Base-by-base conservation (phyloP, 1,140 invertebrate species). In the Colletes latitarsis region DNA sequence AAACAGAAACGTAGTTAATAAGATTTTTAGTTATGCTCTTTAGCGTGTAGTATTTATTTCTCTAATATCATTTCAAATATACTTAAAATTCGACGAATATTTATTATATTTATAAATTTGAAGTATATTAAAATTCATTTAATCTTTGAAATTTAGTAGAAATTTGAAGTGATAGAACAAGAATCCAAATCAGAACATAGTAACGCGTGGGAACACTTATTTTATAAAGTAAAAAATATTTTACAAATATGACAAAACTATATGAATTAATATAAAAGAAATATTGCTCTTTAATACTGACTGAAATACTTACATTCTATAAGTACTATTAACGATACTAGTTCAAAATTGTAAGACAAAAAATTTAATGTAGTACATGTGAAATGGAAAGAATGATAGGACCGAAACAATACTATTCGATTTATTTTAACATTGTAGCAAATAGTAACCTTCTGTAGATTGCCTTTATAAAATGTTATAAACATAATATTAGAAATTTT, bases 1-100 rank as follows among this genome's bases (percentile, higher is more conserved):
- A 87, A 74, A 62, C 19, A 55, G 41, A 85, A 82, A 57, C 52
- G 19, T 81, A 83, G 58, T 67, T 73, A 82, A 66, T 85, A 57
- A 19, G 8, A 43, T 74, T 41, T 41, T 0, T 55, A 64, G 72
- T 17, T 30, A 17, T n/a, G 39, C n/a, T 66, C 12, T 60, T 67
- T 21, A 17, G 15, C 43, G 10, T 81, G 41, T 74, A 66, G 12
- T 70, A 12, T 53, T 49, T 60, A 17, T 72, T 58, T 66, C 14
- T 60, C 19, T 49, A 17, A 60, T 30, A 21, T 39, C 19, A 10
- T 77, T 21, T 39, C 39, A 12, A 63, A 64, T 62, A 52, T 75
- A 66, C 39, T 70, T 75, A 5, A 74, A 46, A 21, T 53, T 57
- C n/a, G 60, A 19, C 53, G 39, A 39, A 17, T 12, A 64, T 75